These are phyloP conservation scores for Drosophila melanica DNA, from an alignment of 1,140 invertebrate genomes.

Conservation along the genomic window DNA sequence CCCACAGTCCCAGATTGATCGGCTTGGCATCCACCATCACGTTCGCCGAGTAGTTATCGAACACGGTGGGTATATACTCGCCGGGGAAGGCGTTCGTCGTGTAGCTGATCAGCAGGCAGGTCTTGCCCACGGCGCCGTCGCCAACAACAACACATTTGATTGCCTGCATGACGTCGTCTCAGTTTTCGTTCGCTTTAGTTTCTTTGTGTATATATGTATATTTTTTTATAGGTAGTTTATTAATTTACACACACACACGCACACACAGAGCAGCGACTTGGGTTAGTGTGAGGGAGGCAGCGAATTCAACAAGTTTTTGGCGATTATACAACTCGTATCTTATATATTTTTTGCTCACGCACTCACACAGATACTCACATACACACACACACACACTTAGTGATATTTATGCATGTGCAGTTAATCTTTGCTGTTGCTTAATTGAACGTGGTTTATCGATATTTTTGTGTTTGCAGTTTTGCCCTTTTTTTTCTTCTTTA, in stretches of 20 bases:
- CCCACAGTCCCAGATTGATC: constrained; percentile 97
- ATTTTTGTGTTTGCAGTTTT: constrained; percentile 20
- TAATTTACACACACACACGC: constrained; percentile 46
- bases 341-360: constrained; percentile 54
- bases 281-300: constrained; percentile 29
- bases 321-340: constrained; percentile 72
- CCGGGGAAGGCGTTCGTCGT: constrained; percentile 98
- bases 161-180: constrained; percentile 89
- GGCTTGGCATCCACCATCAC: constrained; percentile 99
- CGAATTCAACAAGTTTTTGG: constrained; percentile 59
- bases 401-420: constrained; percentile 15
- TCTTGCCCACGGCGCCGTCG: constrained; percentile 98
- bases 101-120: constrained; percentile 97
- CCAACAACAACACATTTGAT: constrained; percentile 98
- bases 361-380: constrained; percentile 38
- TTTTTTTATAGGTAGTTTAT: constrained; percentile 41
- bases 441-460: constrained; percentile 20
- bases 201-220: constrained; percentile 30
- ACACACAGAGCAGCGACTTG: constrained; percentile 15
- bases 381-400: constrained; percentile 3
- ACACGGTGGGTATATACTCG: constrained; percentile 97
- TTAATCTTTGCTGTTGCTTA: constrained; percentile 26
- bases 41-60: constrained; percentile 99
- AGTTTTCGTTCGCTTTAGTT: constrained; percentile 35
- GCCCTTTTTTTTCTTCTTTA: constrained; percentile 25